Base-by-base conservation (phyloP, 2,797 vertebrate genomes). In the Brachyrhaphis roseni region DNA sequence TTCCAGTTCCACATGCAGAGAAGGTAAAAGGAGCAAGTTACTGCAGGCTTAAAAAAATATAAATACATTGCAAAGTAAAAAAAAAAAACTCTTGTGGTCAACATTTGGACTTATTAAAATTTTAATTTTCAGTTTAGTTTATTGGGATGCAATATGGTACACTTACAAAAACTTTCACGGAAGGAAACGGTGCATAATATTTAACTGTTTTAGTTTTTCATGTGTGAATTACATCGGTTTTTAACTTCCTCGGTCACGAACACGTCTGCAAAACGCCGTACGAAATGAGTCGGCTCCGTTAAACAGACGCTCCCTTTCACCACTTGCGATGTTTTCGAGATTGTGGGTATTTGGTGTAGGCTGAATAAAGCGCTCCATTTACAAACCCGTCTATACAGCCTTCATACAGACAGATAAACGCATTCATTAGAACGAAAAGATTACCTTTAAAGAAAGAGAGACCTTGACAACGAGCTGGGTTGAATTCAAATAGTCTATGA, bases 371-470 rank as follows among this genome's bases (percentile, higher is more conserved):
- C 49, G 74, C 53, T 72, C 74, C 41, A 74, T 86, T 87, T 84
- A 89, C 79, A 87, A 84, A 84, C 75, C n/a, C 78, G 77, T 83
- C 79, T 86, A 72, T 77, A 90, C 81, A 75, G 64, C 74, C 74
- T 82, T 82, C 76, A 83, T 83, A 83, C 45, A 84, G 82, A 75
- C 76, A 86, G 88, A 87, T 84, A 80, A 88, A 88, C 86, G 39
- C 77, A 83, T 84, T 88, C 82, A 86, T 90, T 91, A 91, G 55
- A 84, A 80, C 81, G 78, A 87, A 92, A 90, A 87, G 82, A 87
- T 87, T 85, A 85, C 78, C 74, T 91, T 87, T 87, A 72, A 26
- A 85, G 64, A 71, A 77, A 36, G 43, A 80, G 20, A 84, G 89
- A 89, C 82, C 86, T 91, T 91, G 87, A 91, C 83, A 89, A 90